phyloP scores from a whole-genome alignment of 2,113 vertebrate species.

The Psilopsiagon aymara region DNA sequence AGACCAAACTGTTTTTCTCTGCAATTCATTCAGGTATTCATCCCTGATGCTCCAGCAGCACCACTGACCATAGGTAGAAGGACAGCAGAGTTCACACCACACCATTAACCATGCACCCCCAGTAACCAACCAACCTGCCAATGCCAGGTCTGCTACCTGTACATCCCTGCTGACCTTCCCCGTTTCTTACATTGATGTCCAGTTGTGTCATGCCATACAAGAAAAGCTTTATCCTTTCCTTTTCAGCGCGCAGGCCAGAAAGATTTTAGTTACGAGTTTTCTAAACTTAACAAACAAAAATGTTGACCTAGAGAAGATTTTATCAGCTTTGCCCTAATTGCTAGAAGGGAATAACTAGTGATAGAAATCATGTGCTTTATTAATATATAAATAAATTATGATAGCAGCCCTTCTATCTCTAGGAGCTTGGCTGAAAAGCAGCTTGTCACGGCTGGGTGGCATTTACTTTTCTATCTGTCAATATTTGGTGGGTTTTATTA shows the following conservation, averaged over 20 bases:
- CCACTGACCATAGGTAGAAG: rapidly evolving
- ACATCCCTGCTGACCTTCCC: not conserved
- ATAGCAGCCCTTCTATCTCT: slow-evolving; percentile 11
- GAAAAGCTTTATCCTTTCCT: not conserved
- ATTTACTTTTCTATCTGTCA: slow-evolving; percentile 80
- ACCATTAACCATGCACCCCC: not conserved
- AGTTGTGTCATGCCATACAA: not conserved
- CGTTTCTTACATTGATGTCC: not conserved
- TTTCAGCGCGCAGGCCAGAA: not conserved
- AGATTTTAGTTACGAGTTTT: not conserved
- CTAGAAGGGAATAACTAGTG: slow-evolving; percentile 9
- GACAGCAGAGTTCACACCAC: not conserved
- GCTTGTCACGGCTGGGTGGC: slow-evolving; percentile 63
- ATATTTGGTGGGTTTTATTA: slow-evolving; percentile 79
- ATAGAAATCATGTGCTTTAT: slow-evolving; percentile 54
- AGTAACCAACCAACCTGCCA: not conserved
- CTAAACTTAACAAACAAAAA: slow-evolving; percentile 39
- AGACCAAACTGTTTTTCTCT: not conserved
- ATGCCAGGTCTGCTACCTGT: not conserved
- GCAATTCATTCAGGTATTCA: not conserved
- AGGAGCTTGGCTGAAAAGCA: slow-evolving; percentile 67
- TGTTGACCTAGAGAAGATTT: slow-evolving; percentile 37
- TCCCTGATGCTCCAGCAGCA: too few species aligned
- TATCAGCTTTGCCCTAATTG: slow-evolving; percentile 53
- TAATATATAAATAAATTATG: slow-evolving; percentile 69